phyloP scores from a whole-genome alignment of 92 coral and sea anemone genomes.

The Siderastrea siderea region DNA sequence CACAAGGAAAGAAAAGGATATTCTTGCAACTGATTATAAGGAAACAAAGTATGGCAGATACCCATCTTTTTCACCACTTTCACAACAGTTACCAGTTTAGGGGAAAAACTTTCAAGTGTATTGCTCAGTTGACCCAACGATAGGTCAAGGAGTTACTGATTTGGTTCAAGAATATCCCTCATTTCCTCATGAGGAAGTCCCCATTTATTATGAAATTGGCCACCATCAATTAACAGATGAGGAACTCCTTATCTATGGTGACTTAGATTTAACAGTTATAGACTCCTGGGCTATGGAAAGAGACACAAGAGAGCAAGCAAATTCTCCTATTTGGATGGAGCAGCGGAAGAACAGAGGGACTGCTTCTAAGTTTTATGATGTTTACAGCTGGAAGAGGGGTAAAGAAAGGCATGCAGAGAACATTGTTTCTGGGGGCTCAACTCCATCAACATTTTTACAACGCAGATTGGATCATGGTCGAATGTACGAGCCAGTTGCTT shows the following conservation, averaged over 20 bases:
- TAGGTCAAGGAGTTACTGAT: constrained; percentile 5
- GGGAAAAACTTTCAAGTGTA: neutral
- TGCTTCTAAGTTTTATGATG: constrained; percentile 66
- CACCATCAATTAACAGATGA: constrained; percentile 29
- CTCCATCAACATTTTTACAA: constrained; percentile 43
- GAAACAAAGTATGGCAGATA: constrained; percentile 13
- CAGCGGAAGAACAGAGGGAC: constrained; percentile 60
- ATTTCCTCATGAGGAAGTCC: constrained; percentile 6
- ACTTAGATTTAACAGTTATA: constrained; percentile 15
- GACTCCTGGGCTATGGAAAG: constrained; percentile 37
- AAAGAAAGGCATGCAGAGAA: constrained; percentile 64
- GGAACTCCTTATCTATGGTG: constrained; percentile 29
- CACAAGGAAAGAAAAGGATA: neutral
- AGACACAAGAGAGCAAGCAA: constrained; percentile 66
- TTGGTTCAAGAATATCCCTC: neutral
- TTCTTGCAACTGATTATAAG: neutral
- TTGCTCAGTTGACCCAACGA: constrained; percentile 7
- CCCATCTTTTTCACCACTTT: constrained; percentile 4
- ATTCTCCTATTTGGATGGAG: constrained; percentile 49
- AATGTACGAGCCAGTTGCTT: constrained; percentile 64
- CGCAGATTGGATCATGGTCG: constrained; percentile 58
- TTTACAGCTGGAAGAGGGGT: constrained; percentile 75
- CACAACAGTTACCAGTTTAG: constrained; percentile 11
- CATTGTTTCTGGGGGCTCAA: constrained; percentile 31
- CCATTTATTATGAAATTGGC: constrained; percentile 10